A percentile compares a stretch with the other conserved stretches of the same genome.
phyloP scores from a whole-genome alignment of 2,888 invertebrate genomes.

The Xanthia icteritia region DNA sequence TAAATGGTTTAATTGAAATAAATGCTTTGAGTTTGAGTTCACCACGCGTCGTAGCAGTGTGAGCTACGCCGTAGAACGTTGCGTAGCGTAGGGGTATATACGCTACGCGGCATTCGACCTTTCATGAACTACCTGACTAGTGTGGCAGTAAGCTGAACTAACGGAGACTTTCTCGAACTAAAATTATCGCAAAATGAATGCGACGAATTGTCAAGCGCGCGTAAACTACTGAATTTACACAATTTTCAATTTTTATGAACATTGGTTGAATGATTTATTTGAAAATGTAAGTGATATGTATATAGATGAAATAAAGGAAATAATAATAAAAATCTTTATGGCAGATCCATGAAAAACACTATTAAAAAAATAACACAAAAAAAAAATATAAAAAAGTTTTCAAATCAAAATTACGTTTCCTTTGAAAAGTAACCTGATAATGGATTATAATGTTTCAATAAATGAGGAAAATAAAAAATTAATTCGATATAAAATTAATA shows the following conservation, averaged over 20 bases:
- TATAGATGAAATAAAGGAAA: too few species aligned
- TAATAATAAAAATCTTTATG: too few species aligned
- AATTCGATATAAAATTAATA: neutral
- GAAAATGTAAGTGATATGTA: too few species aligned
- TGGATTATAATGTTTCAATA: neutral
- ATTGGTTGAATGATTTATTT: neutral
- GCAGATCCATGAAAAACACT: too few species aligned
- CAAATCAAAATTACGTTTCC: neutral
- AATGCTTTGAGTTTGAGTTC: too few species aligned
- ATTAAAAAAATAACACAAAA: too few species aligned
- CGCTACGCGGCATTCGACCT: constrained; percentile 3
- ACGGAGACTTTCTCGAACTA: neutral
- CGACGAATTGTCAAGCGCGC: neutral
- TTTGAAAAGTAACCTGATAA: neutral
- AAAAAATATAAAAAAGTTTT: too few species aligned
- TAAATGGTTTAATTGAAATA: too few species aligned
- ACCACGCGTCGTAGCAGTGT: constrained; percentile 3
- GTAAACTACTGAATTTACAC: neutral
- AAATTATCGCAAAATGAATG: neutral
- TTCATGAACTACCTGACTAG: neutral
- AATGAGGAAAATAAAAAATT: neutral
- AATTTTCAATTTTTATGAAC: too few species aligned
- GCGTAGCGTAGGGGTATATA: constrained; percentile 7
- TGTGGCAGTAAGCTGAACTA: neutral
- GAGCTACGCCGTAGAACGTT: constrained; percentile 35